Conservation (phyloP, 1,140 invertebrate genomes). For the Kradibia gibbosae region DNA sequence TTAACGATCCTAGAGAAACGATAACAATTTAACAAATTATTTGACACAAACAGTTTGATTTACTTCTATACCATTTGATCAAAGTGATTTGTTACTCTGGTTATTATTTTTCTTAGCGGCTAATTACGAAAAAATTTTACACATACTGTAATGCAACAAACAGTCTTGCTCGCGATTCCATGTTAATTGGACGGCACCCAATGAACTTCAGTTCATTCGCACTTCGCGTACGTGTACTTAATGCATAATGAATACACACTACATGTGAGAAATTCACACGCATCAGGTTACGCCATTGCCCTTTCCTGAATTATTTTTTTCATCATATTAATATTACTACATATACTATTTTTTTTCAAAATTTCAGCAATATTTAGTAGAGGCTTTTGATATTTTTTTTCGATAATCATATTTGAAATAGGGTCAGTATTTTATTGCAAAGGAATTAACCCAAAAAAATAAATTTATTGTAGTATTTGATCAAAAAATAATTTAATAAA, state of each 20-base stretch:
- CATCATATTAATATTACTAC: background rate
- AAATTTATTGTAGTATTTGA: too few relatives aligned
- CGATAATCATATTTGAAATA: too few relatives aligned
- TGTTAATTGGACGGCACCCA: slow-evolving; percentile 23
- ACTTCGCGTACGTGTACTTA: background rate
- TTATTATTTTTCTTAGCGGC: background rate
- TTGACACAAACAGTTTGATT: too few relatives aligned
- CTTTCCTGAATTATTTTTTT: background rate
- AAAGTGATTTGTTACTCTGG: too few relatives aligned
- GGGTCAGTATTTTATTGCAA: too few relatives aligned
- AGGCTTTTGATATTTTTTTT: too few relatives aligned
- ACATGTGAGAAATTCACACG: slow-evolving; percentile 29
- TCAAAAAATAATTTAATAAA: too few relatives aligned
- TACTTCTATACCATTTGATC: too few relatives aligned
- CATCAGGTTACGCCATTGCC: background rate
- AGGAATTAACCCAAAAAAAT: too few relatives aligned
- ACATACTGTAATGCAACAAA: background rate
- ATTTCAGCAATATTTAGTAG: background rate
- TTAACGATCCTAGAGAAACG: too few relatives aligned
- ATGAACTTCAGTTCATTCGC: background rate
- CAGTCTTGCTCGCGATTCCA: background rate
- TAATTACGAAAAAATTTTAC: slow-evolving; percentile 1
- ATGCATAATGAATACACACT: background rate
- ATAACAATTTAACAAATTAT: too few relatives aligned
- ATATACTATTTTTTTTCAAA: too few relatives aligned